Percentiles rank a stretch among this genome's conserved stretches.
phyloP scores from a whole-genome alignment of 2,888 invertebrate genomes.

The Polietes domitor region DNA sequence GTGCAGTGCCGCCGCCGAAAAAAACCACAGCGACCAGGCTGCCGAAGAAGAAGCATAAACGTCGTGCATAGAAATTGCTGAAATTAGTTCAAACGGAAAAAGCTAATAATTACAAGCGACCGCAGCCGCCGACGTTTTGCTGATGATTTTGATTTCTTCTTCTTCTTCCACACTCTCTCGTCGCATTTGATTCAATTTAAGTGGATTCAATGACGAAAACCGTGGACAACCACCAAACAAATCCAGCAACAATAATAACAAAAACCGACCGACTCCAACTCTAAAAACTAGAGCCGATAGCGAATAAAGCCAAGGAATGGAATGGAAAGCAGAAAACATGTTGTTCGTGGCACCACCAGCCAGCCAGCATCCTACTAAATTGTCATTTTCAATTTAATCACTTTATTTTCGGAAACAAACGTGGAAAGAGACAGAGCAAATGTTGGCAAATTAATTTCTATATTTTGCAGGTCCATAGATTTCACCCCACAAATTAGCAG shows the following conservation, averaged over 20 bases:
- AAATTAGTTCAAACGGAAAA: conserved; percentile 67
- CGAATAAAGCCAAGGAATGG: neutral
- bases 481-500: neutral
- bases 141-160: conserved; percentile 22
- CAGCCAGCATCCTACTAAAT: neutral
- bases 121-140: neutral
- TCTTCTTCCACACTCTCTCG: neutral
- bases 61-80: conserved; percentile 50
- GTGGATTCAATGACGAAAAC: conserved; percentile 18
- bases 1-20: too few relatives aligned
- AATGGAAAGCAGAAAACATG: neutral
- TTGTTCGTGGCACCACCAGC: too few relatives aligned
- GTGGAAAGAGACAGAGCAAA: neutral
- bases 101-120: conserved; percentile 56
- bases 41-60: neutral
- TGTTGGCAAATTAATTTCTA: neutral
- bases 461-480: neutral
- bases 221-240: conserved; percentile 11
- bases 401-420: neutral
- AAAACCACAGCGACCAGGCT: neutral
- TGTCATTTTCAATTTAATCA: conserved; percentile 4
- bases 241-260: neutral
- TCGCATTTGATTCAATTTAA: conserved; percentile 57
- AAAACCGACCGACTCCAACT: too few relatives aligned
- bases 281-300: neutral